Evolutionary conservation across 2,888 invertebrate species (phyloP).

Genomic region (Pilophorus perplexus): DNA sequence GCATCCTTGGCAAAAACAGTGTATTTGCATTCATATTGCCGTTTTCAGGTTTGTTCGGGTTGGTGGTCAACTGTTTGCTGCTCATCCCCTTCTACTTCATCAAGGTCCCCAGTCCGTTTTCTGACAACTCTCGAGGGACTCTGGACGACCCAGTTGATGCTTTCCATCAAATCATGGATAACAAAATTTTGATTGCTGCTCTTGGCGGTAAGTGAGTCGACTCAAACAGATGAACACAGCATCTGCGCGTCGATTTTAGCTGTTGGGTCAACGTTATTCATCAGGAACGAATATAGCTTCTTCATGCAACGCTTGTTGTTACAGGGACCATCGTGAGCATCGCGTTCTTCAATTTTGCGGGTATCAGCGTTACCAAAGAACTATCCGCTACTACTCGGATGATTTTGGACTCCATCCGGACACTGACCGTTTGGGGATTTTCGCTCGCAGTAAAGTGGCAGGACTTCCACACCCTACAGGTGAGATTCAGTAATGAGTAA

Average conservation of each 20-base stretch:
- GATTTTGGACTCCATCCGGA: slow-evolving; percentile 84
- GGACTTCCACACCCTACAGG: slow-evolving; percentile 72
- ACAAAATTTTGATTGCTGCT: slow-evolving; percentile 48
- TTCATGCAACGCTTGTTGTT: too few species aligned
- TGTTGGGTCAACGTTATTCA: too few species aligned
- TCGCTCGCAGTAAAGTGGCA: slow-evolving; percentile 76
- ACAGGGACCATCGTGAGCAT: slow-evolving; percentile 79
- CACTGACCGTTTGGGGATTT: slow-evolving; percentile 85
- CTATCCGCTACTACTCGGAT: slow-evolving; percentile 88
- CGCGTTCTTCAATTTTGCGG: slow-evolving; percentile 90
- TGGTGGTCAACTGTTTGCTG: slow-evolving; percentile 60
- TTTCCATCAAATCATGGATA: slow-evolving; percentile 74
- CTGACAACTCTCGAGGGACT: slow-evolving; percentile 67
- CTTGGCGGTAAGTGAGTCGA: background rate
- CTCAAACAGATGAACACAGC: too few species aligned
- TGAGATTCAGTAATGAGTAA: too few species aligned
- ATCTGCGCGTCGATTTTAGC: too few species aligned
- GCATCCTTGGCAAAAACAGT: too few species aligned
- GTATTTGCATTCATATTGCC: background rate
- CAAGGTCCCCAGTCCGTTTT: slow-evolving; percentile 71
- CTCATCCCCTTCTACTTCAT: slow-evolving; percentile 80
- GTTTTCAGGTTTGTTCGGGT: slow-evolving; percentile 64
- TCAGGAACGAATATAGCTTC: background rate
- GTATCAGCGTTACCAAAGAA: slow-evolving; percentile 89
- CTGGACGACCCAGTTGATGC: slow-evolving; percentile 86